Percentiles rank a stretch among this genome's conserved stretches.
phyloP scores from a whole-genome alignment of 2,113 vertebrate genomes.

The Sakesphorus luctuosus region DNA sequence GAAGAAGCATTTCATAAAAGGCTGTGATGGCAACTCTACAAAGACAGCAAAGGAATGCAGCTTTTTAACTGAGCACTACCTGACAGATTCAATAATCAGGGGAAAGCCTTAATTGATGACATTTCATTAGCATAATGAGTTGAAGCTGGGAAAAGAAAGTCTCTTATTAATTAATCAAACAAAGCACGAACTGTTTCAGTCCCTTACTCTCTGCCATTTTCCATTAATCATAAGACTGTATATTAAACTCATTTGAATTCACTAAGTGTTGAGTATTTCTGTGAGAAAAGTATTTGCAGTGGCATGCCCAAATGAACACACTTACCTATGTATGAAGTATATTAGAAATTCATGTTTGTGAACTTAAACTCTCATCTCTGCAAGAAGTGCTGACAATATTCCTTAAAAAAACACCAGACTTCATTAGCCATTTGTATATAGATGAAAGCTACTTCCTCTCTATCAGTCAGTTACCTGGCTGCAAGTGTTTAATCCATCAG shows the following conservation, averaged over 20 bases:
- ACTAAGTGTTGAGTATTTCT: slow-evolving; percentile 63
- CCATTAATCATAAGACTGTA: slow-evolving; percentile 78
- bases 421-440: slow-evolving; percentile 21
- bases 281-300: slow-evolving; percentile 56
- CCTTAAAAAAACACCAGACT: background rate
- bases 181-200: slow-evolving; percentile 79
- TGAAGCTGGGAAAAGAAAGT: slow-evolving; percentile 80
- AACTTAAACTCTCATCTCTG: slow-evolving; percentile 34
- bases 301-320: slow-evolving; percentile 59
- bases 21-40: slow-evolving; percentile 60
- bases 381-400: slow-evolving; percentile 49
- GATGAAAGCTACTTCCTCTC: slow-evolving; percentile 21
- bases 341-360: slow-evolving; percentile 50
- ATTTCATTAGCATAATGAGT: slow-evolving; percentile 87
- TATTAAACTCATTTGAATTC: slow-evolving; percentile 79
- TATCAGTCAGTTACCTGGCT: background rate
- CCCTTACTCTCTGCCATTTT: slow-evolving; percentile 80
- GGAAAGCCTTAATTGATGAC: slow-evolving; percentile 85
- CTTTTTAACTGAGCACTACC: slow-evolving; percentile 73
- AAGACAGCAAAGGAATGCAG: slow-evolving; percentile 73
- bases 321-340: slow-evolving; percentile 23
- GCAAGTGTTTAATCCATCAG: background rate
- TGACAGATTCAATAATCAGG: slow-evolving; percentile 84
- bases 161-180: slow-evolving; percentile 85
- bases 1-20: slow-evolving; percentile 69